phyloP scores from a whole-genome alignment of 2,113 vertebrate species.

The Nothocercus nigrocapillus region DNA sequence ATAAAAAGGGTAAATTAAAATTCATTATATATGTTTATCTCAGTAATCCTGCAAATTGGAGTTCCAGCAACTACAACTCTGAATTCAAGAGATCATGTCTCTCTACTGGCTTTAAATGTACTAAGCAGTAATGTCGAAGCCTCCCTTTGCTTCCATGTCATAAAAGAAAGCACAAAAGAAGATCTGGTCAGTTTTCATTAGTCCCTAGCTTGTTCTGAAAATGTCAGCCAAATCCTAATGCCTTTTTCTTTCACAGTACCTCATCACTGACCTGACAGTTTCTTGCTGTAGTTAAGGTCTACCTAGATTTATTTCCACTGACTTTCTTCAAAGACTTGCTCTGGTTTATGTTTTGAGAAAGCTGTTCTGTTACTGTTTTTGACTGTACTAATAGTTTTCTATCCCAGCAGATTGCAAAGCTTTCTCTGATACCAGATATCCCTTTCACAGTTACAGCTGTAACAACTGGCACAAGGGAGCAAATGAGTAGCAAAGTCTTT shows the following conservation, averaged over 20 bases:
- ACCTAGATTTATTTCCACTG: background rate
- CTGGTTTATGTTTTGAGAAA: background rate
- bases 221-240: background rate
- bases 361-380: background rate
- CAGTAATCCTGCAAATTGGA: background rate
- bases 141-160: background rate
- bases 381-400: background rate
- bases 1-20: background rate
- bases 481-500: background rate
- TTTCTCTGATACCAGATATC: background rate
- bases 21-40: background rate
- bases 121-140: background rate
- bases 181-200: background rate
- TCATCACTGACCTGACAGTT: background rate
- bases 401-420: background rate
- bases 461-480: background rate
- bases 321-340: background rate
- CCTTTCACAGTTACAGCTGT: background rate
- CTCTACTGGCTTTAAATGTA: background rate
- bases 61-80: background rate
- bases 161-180: background rate
- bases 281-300: background rate
- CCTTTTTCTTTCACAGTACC: background rate
- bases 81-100: accelerated
- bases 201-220: background rate